Evolutionary conservation across 1,140 invertebrate species (phyloP), one percentile per base, ranked within the genome.

Genomic region (Eciton burchellii): DNA sequence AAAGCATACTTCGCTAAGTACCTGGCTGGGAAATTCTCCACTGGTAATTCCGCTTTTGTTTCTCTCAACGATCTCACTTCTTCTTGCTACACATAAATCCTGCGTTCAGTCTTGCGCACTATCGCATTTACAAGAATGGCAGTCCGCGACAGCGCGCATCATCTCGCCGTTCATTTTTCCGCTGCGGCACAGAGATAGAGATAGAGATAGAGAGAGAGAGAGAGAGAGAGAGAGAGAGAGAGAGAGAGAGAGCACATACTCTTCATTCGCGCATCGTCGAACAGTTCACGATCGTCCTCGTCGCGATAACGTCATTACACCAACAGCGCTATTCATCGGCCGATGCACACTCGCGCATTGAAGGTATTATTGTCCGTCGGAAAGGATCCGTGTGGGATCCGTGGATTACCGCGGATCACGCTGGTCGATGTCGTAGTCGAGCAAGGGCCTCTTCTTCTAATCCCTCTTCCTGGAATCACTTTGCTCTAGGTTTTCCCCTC

Each of bases 181-280:
- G 4, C 49, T 68, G 12, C 74, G n/a, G n/a, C n/a, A n/a, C n/a
- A n/a, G n/a, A n/a, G n/a, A n/a, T n/a, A n/a, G n/a, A n/a, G n/a
- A n/a, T n/a, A n/a, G n/a, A n/a, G n/a, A n/a, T n/a, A n/a, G n/a
- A n/a, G n/a, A n/a, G n/a, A n/a, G n/a, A n/a, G n/a, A n/a, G n/a
- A n/a, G n/a, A n/a, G n/a, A n/a, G n/a, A n/a, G n/a, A n/a, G n/a
- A n/a, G n/a, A n/a, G n/a, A n/a, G n/a, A n/a, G n/a, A n/a, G n/a
- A n/a, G n/a, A n/a, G n/a, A 79, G 35, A 57, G 24, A 45, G 56
- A 79, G n/a, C 74, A 79, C 73, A 76, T 63, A 70, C 43, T 66
- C 60, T 56, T 57, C 63, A 3, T 19, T n/a, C 52, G 6, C 24
- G n/a, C 21, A 29, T 68, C 49, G 24, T 57, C 52, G 56, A 79